phyloP scores from a whole-genome alignment of 2,888 invertebrate species.

The Cephus pygmeus region DNA sequence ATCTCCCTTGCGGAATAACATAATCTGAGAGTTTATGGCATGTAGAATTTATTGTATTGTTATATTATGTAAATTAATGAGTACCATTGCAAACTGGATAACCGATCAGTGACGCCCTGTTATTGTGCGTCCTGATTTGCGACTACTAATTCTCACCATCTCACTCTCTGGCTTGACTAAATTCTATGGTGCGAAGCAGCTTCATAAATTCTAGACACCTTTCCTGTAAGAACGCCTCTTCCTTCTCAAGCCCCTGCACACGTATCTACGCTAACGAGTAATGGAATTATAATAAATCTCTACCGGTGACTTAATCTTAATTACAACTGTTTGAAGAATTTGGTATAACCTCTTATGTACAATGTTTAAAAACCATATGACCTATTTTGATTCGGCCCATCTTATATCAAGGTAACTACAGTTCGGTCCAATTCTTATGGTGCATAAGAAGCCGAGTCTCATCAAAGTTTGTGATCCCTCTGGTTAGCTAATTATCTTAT shows the following conservation, averaged over 20 bases:
- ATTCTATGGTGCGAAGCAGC: background rate
- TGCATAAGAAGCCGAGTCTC: constrained; percentile 1
- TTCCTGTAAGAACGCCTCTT: background rate
- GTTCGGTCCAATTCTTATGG: constrained; percentile 11
- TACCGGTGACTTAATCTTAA: constrained; percentile 35
- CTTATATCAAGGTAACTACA: constrained; percentile 11
- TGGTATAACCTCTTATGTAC: constrained; percentile 54
- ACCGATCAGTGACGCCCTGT: background rate
- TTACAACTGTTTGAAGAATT: constrained; percentile 44
- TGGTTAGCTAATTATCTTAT: background rate
- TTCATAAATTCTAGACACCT: constrained; percentile 3
- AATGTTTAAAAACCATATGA: constrained; percentile 29
- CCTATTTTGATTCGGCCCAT: constrained; percentile 37
- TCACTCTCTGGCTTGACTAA: background rate
- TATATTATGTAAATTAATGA: background rate
- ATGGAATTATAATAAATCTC: constrained; percentile 41
- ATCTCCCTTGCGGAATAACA: background rate
- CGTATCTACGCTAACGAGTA: constrained; percentile 23
- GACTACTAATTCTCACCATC: background rate
- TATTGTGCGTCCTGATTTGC: background rate
- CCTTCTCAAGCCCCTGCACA: background rate
- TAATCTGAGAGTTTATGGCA: background rate
- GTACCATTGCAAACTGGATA: background rate
- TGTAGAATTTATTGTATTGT: background rate
- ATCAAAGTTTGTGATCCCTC: background rate